Evolutionary conservation across 2,113 vertebrate genomes (phyloP).

Genomic region (Leuciscus idus): DNA sequence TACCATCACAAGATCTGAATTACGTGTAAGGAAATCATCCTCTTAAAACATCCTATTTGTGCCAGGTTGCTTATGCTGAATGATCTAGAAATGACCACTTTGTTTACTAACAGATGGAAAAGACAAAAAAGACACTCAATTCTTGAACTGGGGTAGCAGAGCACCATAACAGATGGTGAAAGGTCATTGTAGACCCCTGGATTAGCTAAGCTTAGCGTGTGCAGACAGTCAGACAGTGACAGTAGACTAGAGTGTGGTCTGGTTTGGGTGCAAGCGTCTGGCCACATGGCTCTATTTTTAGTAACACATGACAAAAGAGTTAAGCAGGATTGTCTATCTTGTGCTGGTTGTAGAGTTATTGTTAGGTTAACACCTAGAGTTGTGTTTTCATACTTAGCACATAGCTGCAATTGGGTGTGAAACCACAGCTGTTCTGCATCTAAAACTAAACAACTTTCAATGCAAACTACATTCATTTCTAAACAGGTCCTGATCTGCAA

Average conservation of each 20-base stretch:
- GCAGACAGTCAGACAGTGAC: slow-evolving; percentile 38
- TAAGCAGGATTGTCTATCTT: background rate
- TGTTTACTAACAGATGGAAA: slow-evolving; percentile 11
- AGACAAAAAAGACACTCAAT: slow-evolving; percentile 53
- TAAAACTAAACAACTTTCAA: slow-evolving; percentile 6
- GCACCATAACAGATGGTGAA: slow-evolving; percentile 48
- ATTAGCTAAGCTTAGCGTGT: slow-evolving; percentile 35
- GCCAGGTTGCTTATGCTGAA: slow-evolving; percentile 11
- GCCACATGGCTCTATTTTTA: slow-evolving; percentile 46
- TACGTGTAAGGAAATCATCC: background rate
- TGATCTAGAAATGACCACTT: background rate
- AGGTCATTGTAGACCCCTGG: slow-evolving; percentile 43
- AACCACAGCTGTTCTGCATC: background rate
- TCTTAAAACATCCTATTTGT: background rate
- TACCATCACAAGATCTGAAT: slow-evolving; percentile 31
- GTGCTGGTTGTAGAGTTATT: background rate
- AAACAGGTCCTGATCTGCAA: slow-evolving; percentile 19
- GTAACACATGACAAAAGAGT: slow-evolving; percentile 27
- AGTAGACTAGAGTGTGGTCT: slow-evolving; percentile 29
- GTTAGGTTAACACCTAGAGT: slow-evolving; percentile 12
- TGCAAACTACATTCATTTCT: background rate
- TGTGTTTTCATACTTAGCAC: background rate
- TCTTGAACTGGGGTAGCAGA: slow-evolving; percentile 2
- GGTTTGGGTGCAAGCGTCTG: slow-evolving; percentile 35
- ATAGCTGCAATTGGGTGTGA: background rate